Conservation (phyloP, 2,113 vertebrate species). For the Thamnophis sirtalis region DNA sequence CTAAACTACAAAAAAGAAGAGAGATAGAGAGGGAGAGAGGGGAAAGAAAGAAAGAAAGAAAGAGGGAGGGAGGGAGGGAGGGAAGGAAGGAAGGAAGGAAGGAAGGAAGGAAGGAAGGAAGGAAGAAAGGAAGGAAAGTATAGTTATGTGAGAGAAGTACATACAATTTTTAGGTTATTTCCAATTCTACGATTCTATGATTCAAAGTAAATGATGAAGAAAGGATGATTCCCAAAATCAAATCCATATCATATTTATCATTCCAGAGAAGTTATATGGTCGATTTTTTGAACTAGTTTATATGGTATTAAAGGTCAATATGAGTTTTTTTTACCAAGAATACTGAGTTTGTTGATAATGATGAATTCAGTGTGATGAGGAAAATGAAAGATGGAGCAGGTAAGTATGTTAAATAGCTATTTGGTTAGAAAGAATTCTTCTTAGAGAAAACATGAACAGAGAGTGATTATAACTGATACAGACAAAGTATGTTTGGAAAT, state of each 20-base stretch:
- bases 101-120: too few species aligned
- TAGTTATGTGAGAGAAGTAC: neutral
- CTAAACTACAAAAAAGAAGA: neutral
- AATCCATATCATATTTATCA: neutral
- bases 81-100: neutral
- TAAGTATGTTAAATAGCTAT: neutral
- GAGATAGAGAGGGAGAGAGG: accelerated
- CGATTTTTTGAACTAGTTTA: neutral
- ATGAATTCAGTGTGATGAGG: neutral
- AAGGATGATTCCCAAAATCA: neutral
- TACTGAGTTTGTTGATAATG: neutral
- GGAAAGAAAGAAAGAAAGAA: neutral
- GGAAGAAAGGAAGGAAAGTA: neutral
- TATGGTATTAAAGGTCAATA: neutral
- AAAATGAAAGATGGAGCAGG: neutral
- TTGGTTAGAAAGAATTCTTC: neutral
- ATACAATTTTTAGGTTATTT: neutral
- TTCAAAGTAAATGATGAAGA: neutral
- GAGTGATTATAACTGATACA: neutral
- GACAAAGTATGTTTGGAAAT: neutral
- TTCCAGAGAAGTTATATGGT: neutral
- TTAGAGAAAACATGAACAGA: neutral
- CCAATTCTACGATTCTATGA: neutral
- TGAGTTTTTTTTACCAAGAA: neutral
- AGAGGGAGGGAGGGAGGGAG: accelerated